Percentiles rank a stretch among this genome's conserved stretches.
Conservation (phyloP, 2,888 invertebrate species). For the Patella depressa region DNA sequence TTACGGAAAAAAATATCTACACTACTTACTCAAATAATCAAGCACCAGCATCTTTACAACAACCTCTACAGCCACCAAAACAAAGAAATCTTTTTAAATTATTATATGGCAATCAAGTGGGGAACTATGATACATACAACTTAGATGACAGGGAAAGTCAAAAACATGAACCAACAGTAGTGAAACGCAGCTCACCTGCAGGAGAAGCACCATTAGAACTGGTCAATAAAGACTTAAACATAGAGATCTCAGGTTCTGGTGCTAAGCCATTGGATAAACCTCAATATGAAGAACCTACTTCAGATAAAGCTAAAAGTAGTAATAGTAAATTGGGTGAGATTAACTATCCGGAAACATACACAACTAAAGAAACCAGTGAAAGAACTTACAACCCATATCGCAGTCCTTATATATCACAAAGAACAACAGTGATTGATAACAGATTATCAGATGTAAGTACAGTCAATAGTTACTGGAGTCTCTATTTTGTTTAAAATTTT, state of each 20-base stretch:
- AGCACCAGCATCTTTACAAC: neutral
- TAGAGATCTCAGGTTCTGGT: neutral
- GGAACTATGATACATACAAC: neutral
- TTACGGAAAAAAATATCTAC: neutral
- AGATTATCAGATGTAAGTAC: neutral
- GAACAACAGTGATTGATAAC: neutral
- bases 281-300: neutral
- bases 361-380: neutral
- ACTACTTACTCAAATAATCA: neutral
- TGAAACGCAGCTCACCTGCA: neutral
- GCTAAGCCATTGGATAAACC: neutral
- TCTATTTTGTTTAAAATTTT: no score
- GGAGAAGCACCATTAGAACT: neutral
- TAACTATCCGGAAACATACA: neutral
- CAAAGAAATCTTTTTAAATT: conserved; percentile 2
- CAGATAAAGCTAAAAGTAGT: neutral
- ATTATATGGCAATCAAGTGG: neutral
- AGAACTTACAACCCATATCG: neutral
- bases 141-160: neutral
- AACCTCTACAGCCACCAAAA: neutral
- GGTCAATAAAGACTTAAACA: neutral
- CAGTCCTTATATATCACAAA: neutral
- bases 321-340: neutral
- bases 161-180: neutral
- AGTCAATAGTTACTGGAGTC: no score